A percentile compares a stretch with the other conserved stretches of the same genome.
phyloP scores from a whole-genome alignment of 2,797 vertebrate genomes.

The Poeciliopsis paucimaculata region DNA sequence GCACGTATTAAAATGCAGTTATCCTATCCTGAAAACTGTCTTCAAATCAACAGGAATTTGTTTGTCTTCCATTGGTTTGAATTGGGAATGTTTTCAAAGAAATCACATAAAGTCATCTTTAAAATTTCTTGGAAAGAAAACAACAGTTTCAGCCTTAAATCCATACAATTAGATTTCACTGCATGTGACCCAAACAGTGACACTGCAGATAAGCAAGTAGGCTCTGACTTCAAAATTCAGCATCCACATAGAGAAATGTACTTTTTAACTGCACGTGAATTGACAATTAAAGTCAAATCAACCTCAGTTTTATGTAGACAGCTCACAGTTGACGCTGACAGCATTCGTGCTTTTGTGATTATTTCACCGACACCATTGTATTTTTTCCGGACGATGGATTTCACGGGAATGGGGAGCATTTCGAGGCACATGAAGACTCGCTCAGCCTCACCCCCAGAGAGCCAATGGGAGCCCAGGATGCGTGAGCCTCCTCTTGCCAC shows the following conservation, averaged over 20 bases:
- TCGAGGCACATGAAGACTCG: constrained; percentile 21
- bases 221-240: background rate
- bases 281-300: background rate
- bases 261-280: background rate
- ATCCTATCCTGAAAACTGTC: background rate
- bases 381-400: constrained; percentile 3
- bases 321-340: background rate
- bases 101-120: background rate
- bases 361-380: background rate
- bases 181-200: background rate
- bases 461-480: constrained; percentile 73
- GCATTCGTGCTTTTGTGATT: background rate
- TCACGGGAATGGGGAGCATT: constrained; percentile 14
- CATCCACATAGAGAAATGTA: background rate
- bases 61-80: background rate
- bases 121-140: background rate
- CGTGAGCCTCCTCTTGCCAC: constrained; percentile 75
- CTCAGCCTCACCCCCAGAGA: constrained; percentile 16
- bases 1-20: background rate
- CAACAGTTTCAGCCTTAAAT: background rate
- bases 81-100: background rate
- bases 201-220: background rate
- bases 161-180: background rate
- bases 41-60: background rate
- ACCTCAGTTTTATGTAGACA: background rate